A percentile compares a stretch with the other conserved stretches of the same genome.
Evolutionary conservation across 2,797 vertebrate species (phyloP).

Genomic region (Hybognathus amarus): DNA sequence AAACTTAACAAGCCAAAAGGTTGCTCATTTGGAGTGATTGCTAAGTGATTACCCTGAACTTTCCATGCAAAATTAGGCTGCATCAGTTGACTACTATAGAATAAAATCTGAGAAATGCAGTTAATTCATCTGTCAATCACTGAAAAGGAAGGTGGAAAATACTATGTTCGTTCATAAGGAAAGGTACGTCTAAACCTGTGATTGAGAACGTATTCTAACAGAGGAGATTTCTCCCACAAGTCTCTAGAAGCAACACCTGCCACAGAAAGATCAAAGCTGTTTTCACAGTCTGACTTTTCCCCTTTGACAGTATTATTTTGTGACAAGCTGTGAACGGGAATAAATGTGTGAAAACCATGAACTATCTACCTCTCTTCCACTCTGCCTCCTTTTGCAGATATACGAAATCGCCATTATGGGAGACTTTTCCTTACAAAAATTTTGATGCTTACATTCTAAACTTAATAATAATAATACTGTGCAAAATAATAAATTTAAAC

Average conservation of each 20-base stretch:
- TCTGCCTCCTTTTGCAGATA: conserved; percentile 11
- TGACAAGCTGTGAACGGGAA: conserved; percentile 52
- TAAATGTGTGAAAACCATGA: conserved; percentile 34
- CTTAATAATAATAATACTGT: neutral
- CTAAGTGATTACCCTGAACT: conserved; percentile 62
- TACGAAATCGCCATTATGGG: neutral
- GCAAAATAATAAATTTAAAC: neutral
- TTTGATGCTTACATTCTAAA: neutral
- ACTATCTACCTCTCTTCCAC: conserved; percentile 16
- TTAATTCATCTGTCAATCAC: neutral
- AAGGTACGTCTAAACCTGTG: conserved; percentile 8
- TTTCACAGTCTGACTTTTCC: conserved; percentile 35
- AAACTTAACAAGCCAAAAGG: neutral
- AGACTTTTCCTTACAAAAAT: neutral
- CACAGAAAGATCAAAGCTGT: conserved; percentile 42
- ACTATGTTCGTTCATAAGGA: conserved; percentile 20
- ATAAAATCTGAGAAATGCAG: conserved; percentile 5
- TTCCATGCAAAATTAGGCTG: neutral
- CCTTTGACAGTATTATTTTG: conserved; percentile 49
- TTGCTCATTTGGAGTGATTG: conserved; percentile 44
- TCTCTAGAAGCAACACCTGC: conserved; percentile 33
- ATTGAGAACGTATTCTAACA: conserved; percentile 17
- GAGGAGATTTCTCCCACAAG: conserved; percentile 23
- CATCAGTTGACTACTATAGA: neutral
- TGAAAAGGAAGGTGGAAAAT: conserved; percentile 3